Evolutionary conservation across 2,888 invertebrate species (phyloP), one percentile per base, ranked within the genome.

Genomic region (Ethmia dodecea): DNA sequence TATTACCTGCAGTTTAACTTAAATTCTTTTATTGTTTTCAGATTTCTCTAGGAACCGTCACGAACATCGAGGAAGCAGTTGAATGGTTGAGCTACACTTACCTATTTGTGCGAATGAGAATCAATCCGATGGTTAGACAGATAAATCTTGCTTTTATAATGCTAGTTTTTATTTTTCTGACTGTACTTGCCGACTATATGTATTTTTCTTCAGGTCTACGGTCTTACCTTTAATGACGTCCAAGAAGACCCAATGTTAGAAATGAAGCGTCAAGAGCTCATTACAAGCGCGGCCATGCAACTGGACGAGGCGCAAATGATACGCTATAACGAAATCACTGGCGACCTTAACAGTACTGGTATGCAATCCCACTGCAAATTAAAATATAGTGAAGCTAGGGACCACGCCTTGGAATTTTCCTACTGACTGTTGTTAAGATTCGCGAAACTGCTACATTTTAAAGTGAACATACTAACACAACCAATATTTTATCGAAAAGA

Each of bases 11-110:
- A n/a, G n/a, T n/a, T n/a, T n/a, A n/a, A n/a, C n/a, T n/a, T n/a
- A n/a, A n/a, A n/a, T 22, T n/a, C 22, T 22, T 33, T 32, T 18
- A 27, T 13, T 37, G 24, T 20, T 67, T 58, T 1, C 66, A 94
- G 93, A 91, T 97, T 33, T 92, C 96, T 0, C 86, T 98, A 10
- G 99, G 99, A n/a, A 99, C 98, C 1, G 97, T 99, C 15, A 93
- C 95, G 0, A 99, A 95, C 59, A 90, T 99, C 3, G 93, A 94
- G 40, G 99, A 99, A 77, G 99, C 98, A 0, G 95, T 99, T 0
- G 94, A 96, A 67, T 99, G 99, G 99, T 83, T 99, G 14, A 96
- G 96, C 58, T 99, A 99, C 67, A 98, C 99, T 0, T 99, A 99
- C 67, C 87, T 99, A 15, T 97, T 93, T 73, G 95, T 98, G 3